Conservation (phyloP, 2,113 vertebrate genomes). For the Camarhynchus parvulus region DNA sequence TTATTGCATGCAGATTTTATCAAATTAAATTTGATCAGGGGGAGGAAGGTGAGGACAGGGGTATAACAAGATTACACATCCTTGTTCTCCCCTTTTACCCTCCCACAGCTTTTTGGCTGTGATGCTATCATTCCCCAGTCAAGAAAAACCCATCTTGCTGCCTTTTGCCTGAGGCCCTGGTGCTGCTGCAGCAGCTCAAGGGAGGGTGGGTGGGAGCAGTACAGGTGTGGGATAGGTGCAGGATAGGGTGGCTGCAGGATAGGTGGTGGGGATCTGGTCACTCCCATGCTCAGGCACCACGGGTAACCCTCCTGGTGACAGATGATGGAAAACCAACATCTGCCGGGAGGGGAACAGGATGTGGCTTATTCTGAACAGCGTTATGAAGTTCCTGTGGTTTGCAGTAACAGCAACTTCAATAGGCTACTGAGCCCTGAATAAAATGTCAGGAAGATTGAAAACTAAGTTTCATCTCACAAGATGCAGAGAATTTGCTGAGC, state of each 20-base stretch:
- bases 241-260: background rate
- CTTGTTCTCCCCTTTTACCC: background rate
- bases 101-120: background rate
- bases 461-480: background rate
- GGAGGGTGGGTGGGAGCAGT: background rate
- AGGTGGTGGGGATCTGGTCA: accelerated
- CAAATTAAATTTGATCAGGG: conserved; percentile 51
- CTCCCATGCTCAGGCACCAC: accelerated
- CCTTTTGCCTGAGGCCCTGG: background rate
- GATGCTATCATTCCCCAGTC: background rate
- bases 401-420: background rate
- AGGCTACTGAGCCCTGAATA: background rate
- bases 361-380: background rate
- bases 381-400: background rate
- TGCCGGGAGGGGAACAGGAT: background rate
- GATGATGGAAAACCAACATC: background rate
- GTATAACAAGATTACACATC: background rate
- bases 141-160: background rate
- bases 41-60: background rate
- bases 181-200: background rate
- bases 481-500: background rate
- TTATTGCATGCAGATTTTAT: conserved; percentile 58
- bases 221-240: background rate
- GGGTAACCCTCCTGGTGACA: accelerated
- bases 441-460: background rate